phyloP scores from a whole-genome alignment of 2,113 vertebrate genomes.

The Bos javanicus region DNA sequence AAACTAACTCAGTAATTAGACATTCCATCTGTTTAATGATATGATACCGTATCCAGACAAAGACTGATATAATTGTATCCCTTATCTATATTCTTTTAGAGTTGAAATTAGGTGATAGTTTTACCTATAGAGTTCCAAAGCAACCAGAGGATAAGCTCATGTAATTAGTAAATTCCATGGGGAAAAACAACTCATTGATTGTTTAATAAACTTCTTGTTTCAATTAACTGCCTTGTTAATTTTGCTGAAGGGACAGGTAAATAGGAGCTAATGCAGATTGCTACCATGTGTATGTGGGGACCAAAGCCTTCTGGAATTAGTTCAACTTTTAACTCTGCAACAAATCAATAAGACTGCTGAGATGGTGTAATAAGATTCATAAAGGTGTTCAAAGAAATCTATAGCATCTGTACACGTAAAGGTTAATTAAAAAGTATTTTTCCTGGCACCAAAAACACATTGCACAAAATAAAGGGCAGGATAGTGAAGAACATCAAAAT shows the following conservation, averaged over 20 bases:
- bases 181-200: not conserved
- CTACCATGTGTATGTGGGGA: not conserved
- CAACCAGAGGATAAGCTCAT: not conserved
- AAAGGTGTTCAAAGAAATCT: not conserved
- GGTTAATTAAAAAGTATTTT: not conserved
- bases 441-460: not conserved
- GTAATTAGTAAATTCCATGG: not conserved
- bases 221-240: not conserved
- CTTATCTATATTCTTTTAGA: not conserved
- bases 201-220: not conserved
- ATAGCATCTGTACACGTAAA: not conserved
- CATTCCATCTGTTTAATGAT: not conserved
- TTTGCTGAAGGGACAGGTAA: not conserved
- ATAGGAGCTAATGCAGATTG: not conserved
- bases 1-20: not conserved
- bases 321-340: not conserved
- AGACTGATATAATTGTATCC: not conserved
- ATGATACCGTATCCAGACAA: not conserved
- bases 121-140: not conserved
- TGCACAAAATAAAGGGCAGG: not conserved
- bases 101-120: not conserved
- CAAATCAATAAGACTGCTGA: not conserved
- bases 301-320: not conserved
- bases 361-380: not conserved
- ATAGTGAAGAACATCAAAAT: not conserved